phyloP scores from a whole-genome alignment of 2,888 invertebrate species.

The Ormyrus rosae region DNA sequence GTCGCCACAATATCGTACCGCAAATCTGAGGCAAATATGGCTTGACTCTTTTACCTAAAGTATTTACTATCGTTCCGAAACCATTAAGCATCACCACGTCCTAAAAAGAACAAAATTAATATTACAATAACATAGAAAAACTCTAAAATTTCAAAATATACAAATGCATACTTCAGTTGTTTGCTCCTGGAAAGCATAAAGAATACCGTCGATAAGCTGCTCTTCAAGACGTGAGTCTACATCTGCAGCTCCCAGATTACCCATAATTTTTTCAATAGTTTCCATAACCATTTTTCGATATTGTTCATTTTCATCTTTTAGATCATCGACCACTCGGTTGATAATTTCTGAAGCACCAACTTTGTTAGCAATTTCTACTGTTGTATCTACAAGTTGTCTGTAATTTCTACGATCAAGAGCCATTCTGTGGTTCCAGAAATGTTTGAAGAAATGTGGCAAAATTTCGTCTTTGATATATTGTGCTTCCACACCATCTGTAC shows the following conservation, averaged over 20 bases:
- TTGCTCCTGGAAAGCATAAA: conserved; percentile 99
- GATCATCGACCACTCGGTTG: conserved; percentile 97
- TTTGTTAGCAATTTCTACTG: conserved; percentile 99
- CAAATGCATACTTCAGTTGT: conserved; percentile 88
- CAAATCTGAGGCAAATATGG: conserved; percentile 99
- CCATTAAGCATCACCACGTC: conserved; percentile 99
- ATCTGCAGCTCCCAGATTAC: conserved; percentile 97
- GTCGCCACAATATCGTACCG: conserved; percentile 99
- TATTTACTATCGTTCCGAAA: conserved; percentile 99
- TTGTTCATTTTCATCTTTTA: conserved; percentile 99
- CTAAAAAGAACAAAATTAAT: conserved; percentile 73
- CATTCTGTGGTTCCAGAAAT: conserved; percentile 99
- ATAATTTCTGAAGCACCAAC: conserved; percentile 99
- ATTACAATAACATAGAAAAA: background rate
- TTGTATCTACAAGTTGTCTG: conserved; percentile 97
- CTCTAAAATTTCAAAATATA: too few relatives aligned
- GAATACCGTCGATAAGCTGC: conserved; percentile 98
- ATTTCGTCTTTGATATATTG: conserved; percentile 99
- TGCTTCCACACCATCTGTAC: conserved; percentile 99
- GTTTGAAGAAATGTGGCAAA: conserved; percentile 97
- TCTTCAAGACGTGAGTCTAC: conserved; percentile 99
- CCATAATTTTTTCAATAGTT: conserved; percentile 99
- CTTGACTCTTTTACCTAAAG: conserved; percentile 97
- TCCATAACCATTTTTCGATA: conserved; percentile 99
- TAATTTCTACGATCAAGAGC: conserved; percentile 98